These are phyloP conservation scores for Drosophila parthenogenetica DNA, from an alignment of 2,888 invertebrate genomes.

Conservation along the genomic window DNA sequence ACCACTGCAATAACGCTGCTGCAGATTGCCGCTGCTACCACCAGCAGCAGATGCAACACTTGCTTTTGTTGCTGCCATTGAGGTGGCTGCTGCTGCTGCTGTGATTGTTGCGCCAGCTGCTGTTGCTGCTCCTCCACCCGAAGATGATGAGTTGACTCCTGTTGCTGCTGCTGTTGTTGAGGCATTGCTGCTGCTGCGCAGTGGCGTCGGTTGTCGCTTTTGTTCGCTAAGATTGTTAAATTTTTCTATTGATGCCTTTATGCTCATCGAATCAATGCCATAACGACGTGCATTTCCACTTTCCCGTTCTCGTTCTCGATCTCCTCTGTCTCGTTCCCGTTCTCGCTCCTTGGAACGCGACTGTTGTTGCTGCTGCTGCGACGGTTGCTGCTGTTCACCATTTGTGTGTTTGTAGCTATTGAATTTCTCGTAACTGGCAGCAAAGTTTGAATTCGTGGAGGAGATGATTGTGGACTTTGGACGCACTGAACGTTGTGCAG, in stretches of 20 bases:
- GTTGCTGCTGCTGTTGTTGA: conserved; percentile 15
- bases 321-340: conserved; percentile 29
- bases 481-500: conserved; percentile 58
- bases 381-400: conserved; percentile 56
- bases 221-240: conserved; percentile 83
- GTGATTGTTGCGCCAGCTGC: conserved; percentile 7
- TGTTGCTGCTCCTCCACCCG: conserved; percentile 4
- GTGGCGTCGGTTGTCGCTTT: conserved; percentile 73
- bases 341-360: conserved; percentile 15
- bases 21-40: conserved; percentile 83
- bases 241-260: conserved; percentile 83
- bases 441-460: conserved; percentile 63
- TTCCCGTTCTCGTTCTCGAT: conserved; percentile 25
- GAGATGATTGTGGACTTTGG: conserved; percentile 82
- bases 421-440: conserved; percentile 68
- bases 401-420: conserved; percentile 82
- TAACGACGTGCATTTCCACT: conserved; percentile 59
- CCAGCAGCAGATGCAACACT: background rate
- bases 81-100: conserved; percentile 1
- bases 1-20: conserved; percentile 67
- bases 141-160: background rate
- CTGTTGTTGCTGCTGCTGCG: background rate
- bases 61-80: background rate
- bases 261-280: conserved; percentile 82
- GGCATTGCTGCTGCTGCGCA: conserved; percentile 24